These are phyloP conservation scores for Lepeophtheirus nordmannii DNA, from an alignment of 2,888 invertebrate species.

Conservation along the genomic window DNA sequence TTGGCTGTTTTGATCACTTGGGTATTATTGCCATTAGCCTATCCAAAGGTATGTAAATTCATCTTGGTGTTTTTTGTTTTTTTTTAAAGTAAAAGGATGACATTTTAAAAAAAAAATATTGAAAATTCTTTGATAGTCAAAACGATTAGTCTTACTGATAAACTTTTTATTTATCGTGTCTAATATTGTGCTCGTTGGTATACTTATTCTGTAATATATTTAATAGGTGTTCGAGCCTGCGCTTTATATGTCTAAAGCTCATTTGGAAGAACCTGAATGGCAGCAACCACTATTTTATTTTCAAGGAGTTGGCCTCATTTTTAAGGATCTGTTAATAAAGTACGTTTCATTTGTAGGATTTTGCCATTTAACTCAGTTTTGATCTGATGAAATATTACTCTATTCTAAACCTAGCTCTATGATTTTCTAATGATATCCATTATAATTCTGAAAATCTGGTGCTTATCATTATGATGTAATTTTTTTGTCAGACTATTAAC, in stretches of 20 bases:
- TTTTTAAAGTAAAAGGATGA: neutral
- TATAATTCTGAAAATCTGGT: neutral
- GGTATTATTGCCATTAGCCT: conserved; percentile 89
- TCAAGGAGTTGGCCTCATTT: too few relatives aligned
- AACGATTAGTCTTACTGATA: conserved; percentile 16
- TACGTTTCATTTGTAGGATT: too few relatives aligned
- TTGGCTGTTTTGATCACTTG: conserved; percentile 93
- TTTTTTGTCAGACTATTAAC: neutral
- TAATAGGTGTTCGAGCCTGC: conserved; percentile 69
- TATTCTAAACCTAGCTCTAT: neutral
- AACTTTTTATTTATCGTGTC: neutral
- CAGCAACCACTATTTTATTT: conserved; percentile 32
- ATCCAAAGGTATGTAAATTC: conserved; percentile 66
- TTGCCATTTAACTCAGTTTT: neutral
- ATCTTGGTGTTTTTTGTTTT: neutral
- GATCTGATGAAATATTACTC: neutral
- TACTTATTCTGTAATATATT: conserved; percentile 25
- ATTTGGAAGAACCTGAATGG: conserved; percentile 43
- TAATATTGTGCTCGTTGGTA: neutral
- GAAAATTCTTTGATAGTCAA: neutral
- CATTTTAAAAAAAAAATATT: neutral
- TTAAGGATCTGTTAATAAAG: too few relatives aligned
- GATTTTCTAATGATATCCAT: neutral
- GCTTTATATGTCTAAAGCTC: conserved; percentile 81
- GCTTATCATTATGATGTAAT: neutral